Evolutionary conservation across 1,140 invertebrate species (phyloP), one percentile per base, ranked within the genome.

Genomic region (Bombus pascuorum): DNA sequence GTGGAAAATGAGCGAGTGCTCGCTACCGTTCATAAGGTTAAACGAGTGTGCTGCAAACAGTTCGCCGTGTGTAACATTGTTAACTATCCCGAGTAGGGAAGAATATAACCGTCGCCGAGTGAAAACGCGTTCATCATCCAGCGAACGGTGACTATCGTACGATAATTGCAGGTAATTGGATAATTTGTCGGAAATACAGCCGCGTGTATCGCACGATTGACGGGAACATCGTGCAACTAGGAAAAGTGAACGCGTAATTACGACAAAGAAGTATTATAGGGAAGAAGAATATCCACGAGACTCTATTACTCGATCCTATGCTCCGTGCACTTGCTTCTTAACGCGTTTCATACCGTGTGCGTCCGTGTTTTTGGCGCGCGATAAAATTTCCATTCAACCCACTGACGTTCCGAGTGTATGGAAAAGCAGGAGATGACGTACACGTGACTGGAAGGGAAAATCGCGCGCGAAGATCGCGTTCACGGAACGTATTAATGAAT

Each of bases 1-100:
- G 81, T 84, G 87, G 81, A 84, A 88, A 90, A 87, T 82, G 74
- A 90, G 75, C 81, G 78, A 81, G 66, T 65, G 66, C 72, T 81
- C 80, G 66, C 39, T 89, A 37, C 32, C 66, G 76, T 86, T 88
- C 68, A 76, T 89, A 89, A 88, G 84, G 80, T 86, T 81, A 88
- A 88, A 88, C 65, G 83, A 82, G 82, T 66, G 47, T 77, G 81
- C 65, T 73, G 70, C 74, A 71, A 85, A 75, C 83, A 70, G 70
- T 87, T 89, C 62, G 68, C 59, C 28, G 79, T 71, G 75, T 82
- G 42, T 85, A 87, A 87, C 66, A 28, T 77, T 68, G 53, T 87
- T 89, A 89, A 85, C 57, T 6, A 34, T 39, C 71, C 68, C 44
- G 66, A 73, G 53, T 18, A 80, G 76, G 12, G 70, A 87, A 83